Percentiles rank a stretch among this genome's conserved stretches.
phyloP scores from a whole-genome alignment of 2,113 vertebrate species.

The Gadus macrocephalus region DNA sequence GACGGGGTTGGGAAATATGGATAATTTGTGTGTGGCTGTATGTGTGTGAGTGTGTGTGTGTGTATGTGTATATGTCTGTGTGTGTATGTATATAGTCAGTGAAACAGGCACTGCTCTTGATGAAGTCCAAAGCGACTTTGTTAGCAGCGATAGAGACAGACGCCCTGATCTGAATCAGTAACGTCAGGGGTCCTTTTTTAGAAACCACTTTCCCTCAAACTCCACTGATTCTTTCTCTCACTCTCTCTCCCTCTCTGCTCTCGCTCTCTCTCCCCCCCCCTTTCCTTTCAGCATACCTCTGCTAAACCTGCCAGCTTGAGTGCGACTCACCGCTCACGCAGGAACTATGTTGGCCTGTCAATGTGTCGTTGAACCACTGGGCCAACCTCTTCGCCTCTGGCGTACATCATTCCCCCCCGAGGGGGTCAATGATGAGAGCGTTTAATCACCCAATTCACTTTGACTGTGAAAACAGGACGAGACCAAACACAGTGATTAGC shows the following conservation, averaged over 20 bases:
- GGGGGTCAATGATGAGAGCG: constrained; percentile 54
- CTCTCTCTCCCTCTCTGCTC: not conserved
- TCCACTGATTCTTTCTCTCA: not conserved
- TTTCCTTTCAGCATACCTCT: constrained; percentile 1
- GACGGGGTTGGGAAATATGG: too few species aligned
- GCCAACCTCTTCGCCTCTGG: constrained; percentile 32
- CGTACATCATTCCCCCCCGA: constrained; percentile 5
- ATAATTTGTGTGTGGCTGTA: too few species aligned
- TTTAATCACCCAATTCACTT: constrained; percentile 54
- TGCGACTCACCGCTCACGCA: not conserved
- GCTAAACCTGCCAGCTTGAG: constrained; percentile 10
- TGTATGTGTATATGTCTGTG: not conserved
- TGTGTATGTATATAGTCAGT: not conserved
- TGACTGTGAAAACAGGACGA: constrained; percentile 33
- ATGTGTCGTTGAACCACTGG: constrained; percentile 19
- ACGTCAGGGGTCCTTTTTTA: constrained; percentile 35
- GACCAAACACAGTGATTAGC: constrained; percentile 49
- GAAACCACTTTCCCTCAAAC: constrained; percentile 26
- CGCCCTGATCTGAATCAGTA: constrained; percentile 23
- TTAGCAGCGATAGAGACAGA: constrained; percentile 6
- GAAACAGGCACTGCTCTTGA: not conserved
- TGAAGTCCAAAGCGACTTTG: constrained; percentile 15
- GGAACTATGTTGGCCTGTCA: constrained; percentile 19
- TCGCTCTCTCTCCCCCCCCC: constrained; percentile 11
- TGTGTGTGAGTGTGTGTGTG: too few species aligned